phyloP scores from a whole-genome alignment of 2,797 vertebrate species.

The Tamandua tetradactyla region DNA sequence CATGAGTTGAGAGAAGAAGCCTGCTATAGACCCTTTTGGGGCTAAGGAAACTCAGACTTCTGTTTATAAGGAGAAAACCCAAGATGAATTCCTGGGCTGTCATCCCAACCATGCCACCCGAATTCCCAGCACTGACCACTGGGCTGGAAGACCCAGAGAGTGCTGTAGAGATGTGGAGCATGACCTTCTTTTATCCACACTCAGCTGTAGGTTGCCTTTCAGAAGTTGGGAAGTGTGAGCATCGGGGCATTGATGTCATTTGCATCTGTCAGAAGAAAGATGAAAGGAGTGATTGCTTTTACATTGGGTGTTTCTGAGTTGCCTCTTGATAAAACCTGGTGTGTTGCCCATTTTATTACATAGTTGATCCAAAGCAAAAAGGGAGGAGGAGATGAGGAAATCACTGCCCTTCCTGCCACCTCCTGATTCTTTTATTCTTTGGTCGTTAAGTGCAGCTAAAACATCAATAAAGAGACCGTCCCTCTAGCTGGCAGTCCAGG shows the following conservation, averaged over 20 bases:
- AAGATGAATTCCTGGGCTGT: not conserved
- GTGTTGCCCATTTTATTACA: not conserved
- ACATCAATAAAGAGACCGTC: conserved; percentile 37
- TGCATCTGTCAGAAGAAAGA: not conserved
- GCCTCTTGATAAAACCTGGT: conserved; percentile 21
- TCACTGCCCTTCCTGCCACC: not conserved
- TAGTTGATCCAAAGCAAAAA: conserved; percentile 1
- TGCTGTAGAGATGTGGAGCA: fast-evolving
- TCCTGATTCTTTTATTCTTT: conserved; percentile 48
- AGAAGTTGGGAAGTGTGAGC: not conserved
- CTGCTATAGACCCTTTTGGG: not conserved
- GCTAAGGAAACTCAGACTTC: not conserved
- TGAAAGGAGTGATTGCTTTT: not conserved
- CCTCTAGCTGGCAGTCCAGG: not conserved
- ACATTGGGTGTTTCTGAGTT: not conserved
- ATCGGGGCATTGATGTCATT: not conserved
- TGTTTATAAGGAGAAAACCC: not conserved
- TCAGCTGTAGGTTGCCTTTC: not conserved
- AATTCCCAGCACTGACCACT: not conserved
- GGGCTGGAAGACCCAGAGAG: not conserved
- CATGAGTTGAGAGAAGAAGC: not conserved
- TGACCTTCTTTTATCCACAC: not conserved
- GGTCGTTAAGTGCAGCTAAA: conserved; percentile 24
- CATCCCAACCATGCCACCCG: not conserved
- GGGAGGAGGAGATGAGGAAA: conserved; percentile 12